Evolutionary conservation across 2,888 invertebrate genomes (phyloP).

Genomic region (Colostygia pectinataria): DNA sequence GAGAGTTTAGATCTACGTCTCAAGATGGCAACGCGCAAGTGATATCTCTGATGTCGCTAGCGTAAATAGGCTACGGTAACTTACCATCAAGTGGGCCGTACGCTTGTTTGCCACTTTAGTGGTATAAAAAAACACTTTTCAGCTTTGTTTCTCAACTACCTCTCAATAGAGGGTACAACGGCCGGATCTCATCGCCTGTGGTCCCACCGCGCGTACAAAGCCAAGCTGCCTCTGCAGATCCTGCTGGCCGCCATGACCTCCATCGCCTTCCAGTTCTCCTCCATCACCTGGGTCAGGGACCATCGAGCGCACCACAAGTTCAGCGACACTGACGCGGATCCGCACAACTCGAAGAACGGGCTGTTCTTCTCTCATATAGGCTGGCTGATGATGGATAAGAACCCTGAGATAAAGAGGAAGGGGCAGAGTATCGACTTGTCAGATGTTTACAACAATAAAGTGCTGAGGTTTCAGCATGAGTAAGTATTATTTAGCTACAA

Average conservation of each 20-base stretch:
- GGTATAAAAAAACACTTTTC: too few relatives aligned
- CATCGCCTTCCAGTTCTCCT: constrained; percentile 13
- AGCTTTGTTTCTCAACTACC: constrained; percentile 14
- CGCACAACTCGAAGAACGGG: background rate
- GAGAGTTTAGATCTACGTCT: too few relatives aligned
- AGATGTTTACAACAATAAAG: background rate
- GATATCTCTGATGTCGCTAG: too few relatives aligned
- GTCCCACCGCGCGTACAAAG: constrained; percentile 46
- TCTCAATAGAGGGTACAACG: constrained; percentile 34
- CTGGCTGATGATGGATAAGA: background rate
- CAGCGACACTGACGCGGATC: background rate
- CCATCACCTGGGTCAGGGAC: background rate
- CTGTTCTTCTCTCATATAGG: background rate
- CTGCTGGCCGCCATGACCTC: constrained; percentile 37
- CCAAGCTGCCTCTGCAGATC: constrained; percentile 40
- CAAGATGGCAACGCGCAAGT: too few relatives aligned
- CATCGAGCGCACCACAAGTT: background rate
- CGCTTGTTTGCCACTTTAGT: too few relatives aligned
- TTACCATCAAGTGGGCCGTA: too few relatives aligned
- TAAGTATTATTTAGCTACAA: too few relatives aligned
- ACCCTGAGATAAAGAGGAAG: background rate
- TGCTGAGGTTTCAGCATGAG: background rate
- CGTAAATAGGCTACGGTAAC: too few relatives aligned
- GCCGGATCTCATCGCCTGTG: constrained; percentile 47
- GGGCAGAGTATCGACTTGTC: background rate